These are phyloP conservation scores for Lagopus muta DNA, from an alignment of 2,113 vertebrate genomes.

Conservation along the genomic window DNA sequence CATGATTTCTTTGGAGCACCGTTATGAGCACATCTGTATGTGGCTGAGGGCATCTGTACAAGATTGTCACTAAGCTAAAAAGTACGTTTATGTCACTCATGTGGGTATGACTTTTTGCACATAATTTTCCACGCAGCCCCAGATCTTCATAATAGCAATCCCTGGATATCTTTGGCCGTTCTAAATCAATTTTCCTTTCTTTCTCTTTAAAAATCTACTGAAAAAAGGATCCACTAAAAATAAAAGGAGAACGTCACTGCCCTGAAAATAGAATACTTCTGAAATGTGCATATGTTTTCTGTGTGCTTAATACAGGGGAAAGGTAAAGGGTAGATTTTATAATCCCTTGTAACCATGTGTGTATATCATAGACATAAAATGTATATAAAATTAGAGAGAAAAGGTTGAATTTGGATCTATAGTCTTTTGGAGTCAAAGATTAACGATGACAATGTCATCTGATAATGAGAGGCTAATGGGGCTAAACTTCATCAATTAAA, in stretches of 20 bases:
- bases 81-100: not conserved
- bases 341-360: constrained; percentile 65
- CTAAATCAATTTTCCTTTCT: not conserved
- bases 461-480: constrained; percentile 73
- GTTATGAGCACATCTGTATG: not conserved
- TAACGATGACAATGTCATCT: constrained; percentile 67
- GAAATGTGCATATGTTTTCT: constrained; percentile 19
- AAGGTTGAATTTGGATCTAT: constrained; percentile 69
- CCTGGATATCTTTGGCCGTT: not conserved
- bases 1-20: not conserved
- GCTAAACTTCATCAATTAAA: constrained; percentile 76
- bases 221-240: not conserved
- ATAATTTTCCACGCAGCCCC: not conserved
- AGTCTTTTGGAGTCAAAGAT: constrained; percentile 61
- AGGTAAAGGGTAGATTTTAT: constrained; percentile 56
- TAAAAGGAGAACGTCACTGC: not conserved
- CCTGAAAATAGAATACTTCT: not conserved
- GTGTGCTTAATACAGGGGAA: not conserved
- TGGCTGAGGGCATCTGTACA: not conserved
- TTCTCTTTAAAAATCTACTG: not conserved
- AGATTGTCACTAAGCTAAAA: not conserved
- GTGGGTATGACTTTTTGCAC: not conserved
- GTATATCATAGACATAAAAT: constrained; percentile 62
- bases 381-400: constrained; percentile 60
- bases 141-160: not conserved